Conservation (phyloP, 2,113 vertebrate species). For the Bubo bubo region DNA sequence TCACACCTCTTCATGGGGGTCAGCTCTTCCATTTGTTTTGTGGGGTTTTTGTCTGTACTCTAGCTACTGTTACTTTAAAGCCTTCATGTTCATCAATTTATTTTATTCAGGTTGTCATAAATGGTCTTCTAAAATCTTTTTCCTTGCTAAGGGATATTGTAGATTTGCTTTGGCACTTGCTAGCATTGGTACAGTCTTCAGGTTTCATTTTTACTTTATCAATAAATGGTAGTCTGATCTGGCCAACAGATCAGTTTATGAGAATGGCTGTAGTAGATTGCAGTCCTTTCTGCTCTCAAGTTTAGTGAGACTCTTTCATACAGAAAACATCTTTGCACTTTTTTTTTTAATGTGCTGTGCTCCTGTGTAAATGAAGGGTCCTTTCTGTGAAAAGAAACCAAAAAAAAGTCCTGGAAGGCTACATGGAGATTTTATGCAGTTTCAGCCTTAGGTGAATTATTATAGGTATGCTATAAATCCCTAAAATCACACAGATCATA, state of each 20-base stretch:
- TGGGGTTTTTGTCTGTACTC: not conserved
- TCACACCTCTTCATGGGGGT: not conserved
- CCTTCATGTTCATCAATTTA: not conserved
- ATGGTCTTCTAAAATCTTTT: not conserved
- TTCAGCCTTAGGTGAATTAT: not conserved
- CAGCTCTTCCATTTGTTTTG: not conserved
- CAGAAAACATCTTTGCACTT: not conserved
- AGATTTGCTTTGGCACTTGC: not conserved
- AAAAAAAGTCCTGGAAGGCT: not conserved
- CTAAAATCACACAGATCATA: not conserved
- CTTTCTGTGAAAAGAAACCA: not conserved
- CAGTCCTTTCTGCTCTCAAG: not conserved
- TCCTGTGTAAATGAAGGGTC: not conserved
- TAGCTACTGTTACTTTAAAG: not conserved
- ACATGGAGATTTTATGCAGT: not conserved
- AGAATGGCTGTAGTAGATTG: not conserved
- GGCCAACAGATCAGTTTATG: not conserved
- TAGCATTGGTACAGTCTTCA: not conserved
- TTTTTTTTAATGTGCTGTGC: not conserved
- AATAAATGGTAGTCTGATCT: not conserved
- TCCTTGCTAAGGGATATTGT: not conserved
- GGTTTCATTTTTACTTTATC: not conserved
- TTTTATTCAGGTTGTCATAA: not conserved
- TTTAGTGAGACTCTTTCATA: not conserved
- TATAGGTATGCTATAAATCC: not conserved